Evolutionary conservation across 2,888 invertebrate genomes (phyloP).

Genomic region (Odontomyia ornata): DNA sequence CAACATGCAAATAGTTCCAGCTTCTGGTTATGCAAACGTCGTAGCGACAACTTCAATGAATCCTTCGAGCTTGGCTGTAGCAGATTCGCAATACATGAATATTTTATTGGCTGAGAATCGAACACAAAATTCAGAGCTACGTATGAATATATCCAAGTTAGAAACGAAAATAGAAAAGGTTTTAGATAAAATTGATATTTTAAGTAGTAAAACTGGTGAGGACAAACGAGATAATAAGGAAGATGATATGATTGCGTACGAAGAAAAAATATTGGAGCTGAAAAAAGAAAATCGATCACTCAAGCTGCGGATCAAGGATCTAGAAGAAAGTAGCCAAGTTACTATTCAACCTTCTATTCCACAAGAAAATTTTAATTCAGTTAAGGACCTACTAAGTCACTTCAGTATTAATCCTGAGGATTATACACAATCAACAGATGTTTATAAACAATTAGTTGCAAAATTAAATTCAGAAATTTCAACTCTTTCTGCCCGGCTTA

Average conservation of each 20-base stretch:
- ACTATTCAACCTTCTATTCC: neutral
- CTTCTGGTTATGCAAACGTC: neutral
- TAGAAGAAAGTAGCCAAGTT: neutral
- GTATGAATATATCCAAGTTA: constrained; percentile 71
- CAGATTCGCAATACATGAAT: constrained; percentile 64
- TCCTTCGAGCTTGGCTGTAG: constrained; percentile 1
- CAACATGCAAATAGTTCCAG: constrained; percentile 42
- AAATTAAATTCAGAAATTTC: neutral
- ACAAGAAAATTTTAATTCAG: constrained; percentile 11
- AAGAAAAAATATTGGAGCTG: constrained; percentile 60
- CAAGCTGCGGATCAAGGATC: constrained; percentile 53
- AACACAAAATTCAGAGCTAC: constrained; percentile 73
- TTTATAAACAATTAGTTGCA: constrained; percentile 24
- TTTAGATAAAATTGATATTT: constrained; percentile 65
- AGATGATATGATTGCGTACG: constrained; percentile 58
- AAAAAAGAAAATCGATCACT: constrained; percentile 59
- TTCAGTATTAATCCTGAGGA: neutral
- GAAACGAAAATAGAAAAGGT: constrained; percentile 72
- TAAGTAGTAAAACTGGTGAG: constrained; percentile 40
- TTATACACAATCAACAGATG: neutral
- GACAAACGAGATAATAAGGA: constrained; percentile 52
- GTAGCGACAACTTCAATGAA: neutral
- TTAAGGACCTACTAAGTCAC: neutral
- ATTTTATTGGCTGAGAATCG: constrained; percentile 70
- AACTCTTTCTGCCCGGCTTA: neutral